phyloP scores from a whole-genome alignment of 2,113 vertebrate genomes.

The Nothocercus nigrocapillus region DNA sequence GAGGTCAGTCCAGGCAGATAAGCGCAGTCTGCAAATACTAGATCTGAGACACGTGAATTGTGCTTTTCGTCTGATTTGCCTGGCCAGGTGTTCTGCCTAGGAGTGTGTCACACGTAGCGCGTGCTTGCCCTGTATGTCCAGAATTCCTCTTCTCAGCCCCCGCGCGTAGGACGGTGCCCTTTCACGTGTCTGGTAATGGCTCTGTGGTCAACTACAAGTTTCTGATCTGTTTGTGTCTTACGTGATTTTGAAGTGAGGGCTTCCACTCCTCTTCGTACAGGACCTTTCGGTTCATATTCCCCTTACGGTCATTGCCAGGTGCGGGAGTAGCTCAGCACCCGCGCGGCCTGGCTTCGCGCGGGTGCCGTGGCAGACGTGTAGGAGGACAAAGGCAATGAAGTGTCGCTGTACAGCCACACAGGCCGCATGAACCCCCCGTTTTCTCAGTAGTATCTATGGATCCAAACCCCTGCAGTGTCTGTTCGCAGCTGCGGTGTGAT shows the following conservation, averaged over 20 bases:
- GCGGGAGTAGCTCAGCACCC: neutral
- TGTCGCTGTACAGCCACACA: no score
- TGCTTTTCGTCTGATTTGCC: neutral
- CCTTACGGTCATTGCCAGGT: neutral
- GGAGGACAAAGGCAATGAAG: neutral
- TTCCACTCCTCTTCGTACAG: neutral
- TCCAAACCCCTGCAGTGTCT: neutral
- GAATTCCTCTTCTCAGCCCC: neutral
- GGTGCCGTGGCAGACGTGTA: neutral
- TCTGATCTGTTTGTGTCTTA: neutral
- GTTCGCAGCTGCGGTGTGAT: neutral
- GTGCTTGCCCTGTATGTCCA: neutral
- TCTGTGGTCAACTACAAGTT: neutral
- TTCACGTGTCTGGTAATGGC: neutral
- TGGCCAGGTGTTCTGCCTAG: neutral
- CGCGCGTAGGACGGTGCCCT: fast-evolving
- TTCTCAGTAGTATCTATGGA: neutral
- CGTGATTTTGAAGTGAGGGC: neutral
- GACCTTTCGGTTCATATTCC: neutral
- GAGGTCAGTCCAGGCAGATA: neutral
- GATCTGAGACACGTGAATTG: neutral
- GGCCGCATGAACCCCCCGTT: no score
- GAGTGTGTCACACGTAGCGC: neutral
- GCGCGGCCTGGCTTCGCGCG: neutral
- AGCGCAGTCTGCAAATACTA: neutral